phyloP scores from a whole-genome alignment of 2,888 invertebrate species.

The Metallyticus violacea region DNA sequence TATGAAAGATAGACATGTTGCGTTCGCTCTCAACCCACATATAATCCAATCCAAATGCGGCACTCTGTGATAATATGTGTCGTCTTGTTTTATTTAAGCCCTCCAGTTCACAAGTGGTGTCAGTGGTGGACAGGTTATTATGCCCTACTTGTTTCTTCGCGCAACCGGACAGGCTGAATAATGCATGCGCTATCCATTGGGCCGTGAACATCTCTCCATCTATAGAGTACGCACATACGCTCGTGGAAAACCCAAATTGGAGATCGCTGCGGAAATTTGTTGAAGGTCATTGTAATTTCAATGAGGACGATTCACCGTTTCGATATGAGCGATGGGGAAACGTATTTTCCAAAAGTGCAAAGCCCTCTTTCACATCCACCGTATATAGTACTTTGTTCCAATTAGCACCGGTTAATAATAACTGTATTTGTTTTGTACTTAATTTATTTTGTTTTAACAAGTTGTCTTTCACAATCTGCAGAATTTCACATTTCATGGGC shows the following conservation, averaged over 20 bases:
- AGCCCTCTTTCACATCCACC: no score
- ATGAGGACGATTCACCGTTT: neutral
- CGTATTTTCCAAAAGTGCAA: neutral
- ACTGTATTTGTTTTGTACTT: no score
- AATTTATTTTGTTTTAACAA: no score
- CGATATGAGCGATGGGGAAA: neutral
- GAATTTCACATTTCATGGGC: no score
- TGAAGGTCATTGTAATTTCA: neutral
- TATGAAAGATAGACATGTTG: neutral
- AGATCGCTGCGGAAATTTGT: neutral
- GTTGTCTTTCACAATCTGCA: no score
- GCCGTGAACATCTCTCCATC: neutral
- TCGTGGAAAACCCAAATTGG: neutral
- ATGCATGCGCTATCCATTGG: neutral
- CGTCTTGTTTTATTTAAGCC: neutral
- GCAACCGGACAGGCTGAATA: neutral
- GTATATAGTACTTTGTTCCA: no score
- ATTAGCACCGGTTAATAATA: no score
- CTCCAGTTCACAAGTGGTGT: neutral
- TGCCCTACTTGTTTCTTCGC: neutral
- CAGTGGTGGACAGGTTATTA: neutral
- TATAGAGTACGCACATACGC: neutral
- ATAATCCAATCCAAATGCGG: neutral
- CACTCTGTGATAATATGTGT: neutral
- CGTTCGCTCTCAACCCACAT: neutral